Evolutionary conservation across 2,888 invertebrate genomes (phyloP), one percentile per base, ranked within the genome.

Genomic region (Leptopilina myrica): DNA sequence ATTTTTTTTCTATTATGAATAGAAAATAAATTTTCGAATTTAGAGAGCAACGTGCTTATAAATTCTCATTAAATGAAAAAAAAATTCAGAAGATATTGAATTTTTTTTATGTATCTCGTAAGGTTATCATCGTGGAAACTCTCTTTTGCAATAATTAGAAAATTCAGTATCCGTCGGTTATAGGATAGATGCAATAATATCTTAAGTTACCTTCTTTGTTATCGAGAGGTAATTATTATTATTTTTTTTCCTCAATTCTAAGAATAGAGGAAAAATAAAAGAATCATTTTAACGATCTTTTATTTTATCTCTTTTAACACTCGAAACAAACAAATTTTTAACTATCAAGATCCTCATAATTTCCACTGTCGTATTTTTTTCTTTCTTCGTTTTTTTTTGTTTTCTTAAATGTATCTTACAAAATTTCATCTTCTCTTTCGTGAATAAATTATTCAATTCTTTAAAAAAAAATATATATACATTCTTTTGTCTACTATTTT

Each of bases 51-150:
- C 20, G 20, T 20, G 20, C 20, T 20, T 20, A 20, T 20, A 20
- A 20, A 20, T 20, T 20, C 20, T 20, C 20, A 20, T 20, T 20
- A 20, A 20, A n/a, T n/a, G n/a, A 20, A 20, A 20, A 20, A 33
- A 33, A 33, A 33, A 33, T 4, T 33, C 4, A 33, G 33, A 33
- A 33, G 33, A 5, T 33, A 33, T 33, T 33, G 43, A 53, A 49
- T 78, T 66, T 75, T 64, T 78, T 73, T 75, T 79, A 73, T 64
- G 79, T 82, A 84, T 84, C 82, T 81, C 20, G 75, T 82, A 83
- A 84, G 84, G 84, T 84, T 83, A 84, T 79, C 83, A 79, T 79
- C 76, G 79, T 82, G 84, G 79, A 82, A 81, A 79, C 79, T 78
- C 7, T 76, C 76, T 83, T 79, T 82, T 53, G 84, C 64, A 84